Evolutionary conservation across 2,113 vertebrate species (phyloP).

Genomic region (Odobenus rosmarus): DNA sequence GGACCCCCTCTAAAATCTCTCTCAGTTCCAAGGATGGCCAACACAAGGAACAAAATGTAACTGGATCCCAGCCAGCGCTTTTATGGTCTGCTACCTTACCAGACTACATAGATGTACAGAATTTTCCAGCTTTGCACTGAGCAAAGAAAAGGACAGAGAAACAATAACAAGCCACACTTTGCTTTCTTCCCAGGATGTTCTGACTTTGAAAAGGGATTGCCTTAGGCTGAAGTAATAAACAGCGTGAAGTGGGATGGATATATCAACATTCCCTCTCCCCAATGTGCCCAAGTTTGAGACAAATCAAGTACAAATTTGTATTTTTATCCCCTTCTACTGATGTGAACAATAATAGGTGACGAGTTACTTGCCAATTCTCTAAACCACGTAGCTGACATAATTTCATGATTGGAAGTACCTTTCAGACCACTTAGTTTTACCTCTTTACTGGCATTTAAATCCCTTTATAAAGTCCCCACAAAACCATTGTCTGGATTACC

Average conservation of each 20-base stretch:
- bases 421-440: background rate
- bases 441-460: background rate
- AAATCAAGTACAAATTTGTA: background rate
- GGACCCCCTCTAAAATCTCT: background rate
- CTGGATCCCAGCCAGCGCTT: background rate
- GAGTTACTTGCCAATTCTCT: background rate
- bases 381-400: background rate
- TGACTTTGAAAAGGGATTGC: conserved; percentile 9
- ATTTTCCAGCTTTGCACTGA: background rate
- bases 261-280: background rate
- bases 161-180: background rate
- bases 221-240: background rate
- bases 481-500: background rate
- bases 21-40: background rate
- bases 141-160: background rate
- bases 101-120: background rate
- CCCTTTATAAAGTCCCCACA: background rate
- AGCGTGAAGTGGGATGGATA: background rate
- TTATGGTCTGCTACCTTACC: background rate
- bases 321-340: background rate
- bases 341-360: background rate
- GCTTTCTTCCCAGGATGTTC: background rate
- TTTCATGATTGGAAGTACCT: background rate
- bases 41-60: background rate
- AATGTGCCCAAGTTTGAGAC: background rate